phyloP scores from a whole-genome alignment of 1,140 invertebrate species.

The Trichomalopsis sarcophagae region DNA sequence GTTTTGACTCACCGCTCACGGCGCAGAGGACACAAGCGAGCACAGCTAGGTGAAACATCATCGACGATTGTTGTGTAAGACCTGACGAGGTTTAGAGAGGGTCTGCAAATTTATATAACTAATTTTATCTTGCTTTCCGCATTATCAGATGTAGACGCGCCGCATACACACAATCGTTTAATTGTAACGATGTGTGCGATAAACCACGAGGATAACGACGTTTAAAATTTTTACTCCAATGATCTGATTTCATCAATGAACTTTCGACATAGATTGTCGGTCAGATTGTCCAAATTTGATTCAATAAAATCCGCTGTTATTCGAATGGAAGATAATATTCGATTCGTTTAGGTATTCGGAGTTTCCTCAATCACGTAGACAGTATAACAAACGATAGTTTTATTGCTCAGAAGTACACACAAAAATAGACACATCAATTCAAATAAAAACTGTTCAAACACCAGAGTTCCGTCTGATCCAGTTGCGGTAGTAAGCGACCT shows the following conservation, averaged over 20 bases:
- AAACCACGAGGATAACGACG: neutral
- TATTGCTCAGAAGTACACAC: too few relatives aligned
- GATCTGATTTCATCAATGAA: neutral
- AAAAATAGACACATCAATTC: too few relatives aligned
- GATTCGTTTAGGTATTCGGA: too few relatives aligned
- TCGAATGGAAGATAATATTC: too few relatives aligned
- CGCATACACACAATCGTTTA: too few relatives aligned
- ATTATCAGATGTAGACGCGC: neutral
- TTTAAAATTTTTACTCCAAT: neutral
- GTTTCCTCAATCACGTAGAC: too few relatives aligned
- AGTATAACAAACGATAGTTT: too few relatives aligned
- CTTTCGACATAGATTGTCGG: neutral
- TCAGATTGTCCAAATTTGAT: neutral
- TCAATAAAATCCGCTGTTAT: neutral
- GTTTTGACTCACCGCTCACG: neutral
- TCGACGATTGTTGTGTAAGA: neutral
- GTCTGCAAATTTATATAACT: neutral
- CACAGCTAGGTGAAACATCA: neutral
- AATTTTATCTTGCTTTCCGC: neutral
- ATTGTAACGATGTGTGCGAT: neutral
- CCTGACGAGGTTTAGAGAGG: neutral
- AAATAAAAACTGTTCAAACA: neutral
- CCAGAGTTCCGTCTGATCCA: neutral
- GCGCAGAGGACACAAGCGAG: neutral
- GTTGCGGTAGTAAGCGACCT: slow-evolving; percentile 19